A percentile compares a stretch with the other conserved stretches of the same genome.
These are phyloP conservation scores for Littorina saxatilis DNA, from an alignment of 1,140 invertebrate genomes.

Conservation along the genomic window DNA sequence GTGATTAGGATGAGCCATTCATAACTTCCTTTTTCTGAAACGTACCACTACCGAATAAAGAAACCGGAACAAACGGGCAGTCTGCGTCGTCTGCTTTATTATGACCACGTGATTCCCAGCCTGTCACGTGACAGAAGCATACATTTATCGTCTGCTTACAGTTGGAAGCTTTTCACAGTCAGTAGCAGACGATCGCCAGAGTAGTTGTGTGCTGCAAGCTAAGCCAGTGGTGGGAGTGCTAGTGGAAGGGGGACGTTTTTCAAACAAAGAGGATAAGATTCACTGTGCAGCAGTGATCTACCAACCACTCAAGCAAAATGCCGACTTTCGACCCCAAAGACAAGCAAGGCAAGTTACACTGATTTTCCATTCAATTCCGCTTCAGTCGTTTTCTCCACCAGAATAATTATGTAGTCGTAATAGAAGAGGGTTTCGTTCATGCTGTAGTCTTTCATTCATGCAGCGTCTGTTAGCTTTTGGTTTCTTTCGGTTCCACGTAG, in stretches of 20 bases:
- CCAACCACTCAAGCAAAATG: not conserved
- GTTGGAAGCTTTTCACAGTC: not conserved
- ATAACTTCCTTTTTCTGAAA: not conserved
- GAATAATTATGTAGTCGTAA: no score
- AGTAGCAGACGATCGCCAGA: constrained; percentile 13
- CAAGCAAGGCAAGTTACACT: constrained; percentile 2
- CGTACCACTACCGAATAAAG: not conserved
- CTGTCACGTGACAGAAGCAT: not conserved
- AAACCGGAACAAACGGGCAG: not conserved
- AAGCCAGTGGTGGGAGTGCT: not conserved
- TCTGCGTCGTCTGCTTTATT: constrained; percentile 1
- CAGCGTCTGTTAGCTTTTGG: no score
- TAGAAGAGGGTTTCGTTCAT: no score
- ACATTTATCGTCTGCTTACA: constrained; percentile 26
- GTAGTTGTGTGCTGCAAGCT: not conserved
- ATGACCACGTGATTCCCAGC: constrained; percentile 3
- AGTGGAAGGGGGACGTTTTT: not conserved
- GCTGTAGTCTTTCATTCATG: no score
- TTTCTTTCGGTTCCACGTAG: no score
- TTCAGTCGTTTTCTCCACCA: no score
- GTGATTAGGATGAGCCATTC: no score
- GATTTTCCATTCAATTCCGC: no score
- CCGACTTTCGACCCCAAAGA: constrained; percentile 17
- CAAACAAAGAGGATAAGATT: not conserved
- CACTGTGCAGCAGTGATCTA: not conserved